Percentiles rank a stretch among this genome's conserved stretches.
Evolutionary conservation across 35 echinoderm and acorn worm species (phyloP).

Genomic region (Heliocidaris erythrogramma): DNA sequence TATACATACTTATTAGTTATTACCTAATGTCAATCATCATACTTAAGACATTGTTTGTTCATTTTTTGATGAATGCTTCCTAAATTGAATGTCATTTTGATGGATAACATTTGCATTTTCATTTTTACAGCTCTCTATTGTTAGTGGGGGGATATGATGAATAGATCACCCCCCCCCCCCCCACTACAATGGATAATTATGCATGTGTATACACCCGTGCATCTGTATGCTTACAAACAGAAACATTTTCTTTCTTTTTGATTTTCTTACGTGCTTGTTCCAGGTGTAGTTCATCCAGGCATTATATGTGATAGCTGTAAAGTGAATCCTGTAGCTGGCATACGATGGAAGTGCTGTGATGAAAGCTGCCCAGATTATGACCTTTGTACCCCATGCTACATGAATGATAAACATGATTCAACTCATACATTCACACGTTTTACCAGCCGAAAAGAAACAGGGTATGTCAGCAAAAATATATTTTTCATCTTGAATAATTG

Average conservation of each 20-base stretch:
- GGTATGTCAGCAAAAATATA: constrained; percentile 36
- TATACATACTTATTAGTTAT: too few species aligned
- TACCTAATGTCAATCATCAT: too few species aligned
- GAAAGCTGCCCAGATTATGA: constrained; percentile 77
- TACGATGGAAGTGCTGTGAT: constrained; percentile 83
- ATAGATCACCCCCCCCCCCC: neutral
- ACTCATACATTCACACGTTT: constrained; percentile 76
- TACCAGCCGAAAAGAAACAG: constrained; percentile 73
- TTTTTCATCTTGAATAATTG: neutral
- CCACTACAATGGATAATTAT: neutral
- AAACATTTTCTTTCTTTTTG: neutral
- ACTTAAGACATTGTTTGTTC: too few species aligned
- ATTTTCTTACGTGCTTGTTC: neutral
- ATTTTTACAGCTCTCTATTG: too few species aligned
- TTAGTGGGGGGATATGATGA: neutral
- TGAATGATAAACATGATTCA: constrained; percentile 82
- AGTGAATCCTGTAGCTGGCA: constrained; percentile 72
- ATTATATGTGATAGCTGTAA: constrained; percentile 83
- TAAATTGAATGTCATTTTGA: too few species aligned
- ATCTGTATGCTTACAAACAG: too few species aligned
- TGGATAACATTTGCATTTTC: too few species aligned
- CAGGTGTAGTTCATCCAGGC: constrained; percentile 78
- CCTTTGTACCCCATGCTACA: constrained; percentile 87
- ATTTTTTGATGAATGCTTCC: too few species aligned
- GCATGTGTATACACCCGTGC: too few species aligned